Evolutionary conservation across 2,113 vertebrate species (phyloP).

Genomic region (Kobus ellipsiprymnus): DNA sequence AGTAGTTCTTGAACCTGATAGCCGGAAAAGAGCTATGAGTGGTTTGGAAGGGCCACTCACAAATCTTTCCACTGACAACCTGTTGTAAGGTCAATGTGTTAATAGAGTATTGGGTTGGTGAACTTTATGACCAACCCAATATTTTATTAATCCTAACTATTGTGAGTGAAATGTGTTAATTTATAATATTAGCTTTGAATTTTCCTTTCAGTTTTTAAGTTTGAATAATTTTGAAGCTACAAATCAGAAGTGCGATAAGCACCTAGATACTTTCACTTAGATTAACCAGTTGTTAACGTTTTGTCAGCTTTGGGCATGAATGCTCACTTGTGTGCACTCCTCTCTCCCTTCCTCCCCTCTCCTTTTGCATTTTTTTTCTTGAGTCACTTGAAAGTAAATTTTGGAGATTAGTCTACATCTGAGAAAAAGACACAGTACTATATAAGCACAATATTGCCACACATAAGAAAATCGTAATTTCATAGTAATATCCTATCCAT

Average conservation of each 20-base stretch:
- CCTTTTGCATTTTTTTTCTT: background rate
- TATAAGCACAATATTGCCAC: background rate
- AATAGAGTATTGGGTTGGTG: background rate
- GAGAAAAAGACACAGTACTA: background rate
- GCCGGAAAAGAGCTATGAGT: conserved; percentile 87
- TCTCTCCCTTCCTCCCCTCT: background rate
- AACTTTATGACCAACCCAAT: background rate
- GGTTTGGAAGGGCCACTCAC: conserved; percentile 83
- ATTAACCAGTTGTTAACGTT: background rate
- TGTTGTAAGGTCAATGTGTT: background rate
- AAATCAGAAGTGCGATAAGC: background rate
- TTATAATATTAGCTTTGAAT: background rate
- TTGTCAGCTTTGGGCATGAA: background rate
- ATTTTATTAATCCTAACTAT: background rate
- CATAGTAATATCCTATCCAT: background rate
- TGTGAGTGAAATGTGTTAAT: background rate
- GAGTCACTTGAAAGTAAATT: background rate
- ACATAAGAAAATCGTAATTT: background rate
- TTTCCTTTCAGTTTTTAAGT: background rate
- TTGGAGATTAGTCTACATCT: background rate
- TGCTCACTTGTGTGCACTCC: background rate
- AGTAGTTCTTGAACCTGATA: conserved; percentile 90
- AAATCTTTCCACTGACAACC: conserved; percentile 69
- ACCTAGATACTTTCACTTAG: background rate
- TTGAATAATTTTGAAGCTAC: background rate